Evolutionary conservation across 2,888 invertebrate species (phyloP).

Genomic region (Halictus ligatus): DNA sequence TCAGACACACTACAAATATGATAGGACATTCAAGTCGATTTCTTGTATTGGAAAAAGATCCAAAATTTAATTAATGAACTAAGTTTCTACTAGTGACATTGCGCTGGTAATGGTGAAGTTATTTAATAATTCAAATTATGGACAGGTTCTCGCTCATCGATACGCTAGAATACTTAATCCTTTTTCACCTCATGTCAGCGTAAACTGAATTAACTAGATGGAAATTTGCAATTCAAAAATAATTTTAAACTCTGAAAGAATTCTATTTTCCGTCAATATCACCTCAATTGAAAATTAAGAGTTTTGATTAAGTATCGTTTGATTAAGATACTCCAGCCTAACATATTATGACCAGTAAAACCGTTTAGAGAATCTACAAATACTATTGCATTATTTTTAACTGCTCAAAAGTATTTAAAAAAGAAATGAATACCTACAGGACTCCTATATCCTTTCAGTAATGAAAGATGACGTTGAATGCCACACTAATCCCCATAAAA

Average conservation of each 20-base stretch:
- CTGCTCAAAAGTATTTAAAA: not conserved
- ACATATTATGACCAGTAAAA: not conserved
- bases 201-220: not conserved
- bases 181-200: conserved; percentile 9
- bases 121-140: conserved; percentile 36
- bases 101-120: conserved; percentile 36
- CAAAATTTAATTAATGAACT: conserved; percentile 43
- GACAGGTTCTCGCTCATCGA: conserved; percentile 37
- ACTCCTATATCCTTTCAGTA: not conserved
- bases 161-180: conserved; percentile 32
- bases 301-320: not conserved
- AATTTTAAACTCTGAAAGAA: not conserved
- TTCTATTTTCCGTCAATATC: not conserved
- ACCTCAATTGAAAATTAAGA: not conserved
- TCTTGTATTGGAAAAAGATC: not conserved
- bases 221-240: not conserved
- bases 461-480: not conserved
- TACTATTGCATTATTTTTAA: not conserved
- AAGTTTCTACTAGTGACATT: conserved; percentile 36
- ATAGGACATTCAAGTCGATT: not conserved
- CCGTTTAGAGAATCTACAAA: too few species aligned
- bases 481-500: not conserved
- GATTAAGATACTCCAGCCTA: not conserved
- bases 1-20: not conserved
- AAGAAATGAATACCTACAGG: not conserved